Evolutionary conservation across 2,888 invertebrate species (phyloP).

Genomic region (Agrotis clavis): DNA sequence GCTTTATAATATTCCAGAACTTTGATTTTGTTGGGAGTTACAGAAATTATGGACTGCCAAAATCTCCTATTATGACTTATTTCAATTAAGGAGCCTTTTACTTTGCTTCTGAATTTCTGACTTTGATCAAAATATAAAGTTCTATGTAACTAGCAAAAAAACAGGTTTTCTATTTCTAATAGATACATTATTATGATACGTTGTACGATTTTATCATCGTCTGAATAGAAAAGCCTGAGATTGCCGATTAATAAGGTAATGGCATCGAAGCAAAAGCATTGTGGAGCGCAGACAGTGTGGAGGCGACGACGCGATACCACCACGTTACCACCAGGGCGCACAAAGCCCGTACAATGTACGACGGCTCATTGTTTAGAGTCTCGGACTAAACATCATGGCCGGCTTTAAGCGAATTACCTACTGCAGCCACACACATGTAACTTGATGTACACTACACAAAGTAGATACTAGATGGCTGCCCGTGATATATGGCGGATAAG

Average conservation of each 20-base stretch:
- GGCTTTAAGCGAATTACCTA: constrained; percentile 80
- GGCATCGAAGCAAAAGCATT: constrained; percentile 70
- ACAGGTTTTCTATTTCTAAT: not conserved
- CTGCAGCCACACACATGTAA: constrained; percentile 65
- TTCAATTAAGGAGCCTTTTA: not conserved
- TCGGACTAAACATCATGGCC: constrained; percentile 80
- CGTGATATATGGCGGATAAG: constrained; percentile 22
- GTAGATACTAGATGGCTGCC: constrained; percentile 5
- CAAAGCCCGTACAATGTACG: constrained; percentile 86
- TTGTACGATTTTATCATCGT: constrained; percentile 5
- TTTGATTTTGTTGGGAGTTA: not conserved
- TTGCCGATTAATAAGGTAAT: constrained; percentile 48
- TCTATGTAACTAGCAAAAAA: not conserved
- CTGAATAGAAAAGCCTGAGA: constrained; percentile 37
- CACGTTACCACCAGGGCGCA: constrained; percentile 79
- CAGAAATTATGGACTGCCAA: not conserved
- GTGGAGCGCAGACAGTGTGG: constrained; percentile 77
- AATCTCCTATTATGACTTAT: not conserved
- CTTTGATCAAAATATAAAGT: not conserved
- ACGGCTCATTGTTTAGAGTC: constrained; percentile 83
- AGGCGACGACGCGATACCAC: constrained; percentile 79
- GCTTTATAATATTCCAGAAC: constrained; percentile 1
- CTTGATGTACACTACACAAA: constrained; percentile 50
- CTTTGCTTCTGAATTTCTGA: not conserved
- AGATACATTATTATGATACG: not conserved